Conservation (phyloP, 2,888 invertebrate species). For the Mycalesis mineus region DNA sequence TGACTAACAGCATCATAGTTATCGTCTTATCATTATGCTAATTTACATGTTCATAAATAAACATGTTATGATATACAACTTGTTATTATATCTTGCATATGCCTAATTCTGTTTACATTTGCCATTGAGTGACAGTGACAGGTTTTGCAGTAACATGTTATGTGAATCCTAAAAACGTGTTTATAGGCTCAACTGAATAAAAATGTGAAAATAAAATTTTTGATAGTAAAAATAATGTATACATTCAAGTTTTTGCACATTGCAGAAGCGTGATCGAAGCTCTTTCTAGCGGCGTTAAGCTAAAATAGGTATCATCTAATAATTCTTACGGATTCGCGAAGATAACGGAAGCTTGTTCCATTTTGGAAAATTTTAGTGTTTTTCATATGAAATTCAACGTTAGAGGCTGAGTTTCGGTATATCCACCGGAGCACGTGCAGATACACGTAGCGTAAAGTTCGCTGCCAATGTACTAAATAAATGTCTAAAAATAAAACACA, state of each 20-base stretch:
- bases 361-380: constrained; percentile 39
- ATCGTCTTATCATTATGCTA: constrained; percentile 4
- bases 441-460: constrained; percentile 49
- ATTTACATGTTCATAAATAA: constrained; percentile 1
- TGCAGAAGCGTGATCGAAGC: constrained; percentile 38
- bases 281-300: constrained; percentile 36
- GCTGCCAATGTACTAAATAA: constrained; percentile 67
- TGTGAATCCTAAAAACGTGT: background rate
- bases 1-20: background rate
- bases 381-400: constrained; percentile 33
- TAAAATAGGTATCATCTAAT: constrained; percentile 36
- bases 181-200: too few relatives aligned
- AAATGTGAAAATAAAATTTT: background rate
- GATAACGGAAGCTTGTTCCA: constrained; percentile 59
- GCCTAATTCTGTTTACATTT: background rate
- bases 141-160: background rate
- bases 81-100: background rate
- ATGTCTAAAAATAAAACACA: constrained; percentile 73
- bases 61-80: background rate
- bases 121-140: constrained; percentile 1
- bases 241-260: constrained; percentile 23
- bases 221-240: background rate
- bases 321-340: constrained; percentile 66
- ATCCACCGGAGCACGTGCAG: constrained; percentile 56
- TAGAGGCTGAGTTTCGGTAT: constrained; percentile 30